phyloP scores from a whole-genome alignment of 1,140 invertebrate species.

The Drosophila triauraria region DNA sequence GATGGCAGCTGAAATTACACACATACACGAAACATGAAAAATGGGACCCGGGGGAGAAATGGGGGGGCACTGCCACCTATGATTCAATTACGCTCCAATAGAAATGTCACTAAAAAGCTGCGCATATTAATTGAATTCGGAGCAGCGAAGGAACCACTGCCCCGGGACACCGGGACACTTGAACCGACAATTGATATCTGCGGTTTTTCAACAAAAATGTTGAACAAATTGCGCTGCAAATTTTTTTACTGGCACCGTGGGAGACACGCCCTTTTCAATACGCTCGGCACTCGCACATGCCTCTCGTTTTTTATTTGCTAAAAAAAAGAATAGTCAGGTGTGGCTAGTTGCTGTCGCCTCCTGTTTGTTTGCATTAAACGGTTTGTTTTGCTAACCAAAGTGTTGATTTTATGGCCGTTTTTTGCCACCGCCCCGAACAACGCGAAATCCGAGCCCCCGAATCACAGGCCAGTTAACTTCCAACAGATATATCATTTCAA shows the following conservation, averaged over 20 bases:
- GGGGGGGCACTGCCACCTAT: slow-evolving; percentile 34
- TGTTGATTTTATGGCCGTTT: slow-evolving; percentile 79
- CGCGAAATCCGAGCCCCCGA: slow-evolving; percentile 44
- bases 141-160: slow-evolving; percentile 12
- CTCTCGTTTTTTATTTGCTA: slow-evolving; percentile 45
- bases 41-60: slow-evolving; percentile 14
- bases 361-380: slow-evolving; percentile 66
- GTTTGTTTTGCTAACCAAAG: slow-evolving; percentile 81
- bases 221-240: slow-evolving; percentile 58
- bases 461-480: slow-evolving; percentile 36
- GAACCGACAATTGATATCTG: slow-evolving; percentile 83
- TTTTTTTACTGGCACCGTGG: slow-evolving; percentile 23
- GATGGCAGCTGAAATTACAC: slow-evolving; percentile 37
- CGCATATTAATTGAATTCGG: slow-evolving; percentile 67
- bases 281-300: slow-evolving; percentile 41
- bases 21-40: slow-evolving; percentile 32
- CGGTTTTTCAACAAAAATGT: slow-evolving; percentile 76
- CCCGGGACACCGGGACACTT: slow-evolving; percentile 51
- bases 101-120: slow-evolving; percentile 63
- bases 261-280: slow-evolving; percentile 70
- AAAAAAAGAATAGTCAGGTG: slow-evolving; percentile 40
- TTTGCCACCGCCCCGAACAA: slow-evolving; percentile 4
- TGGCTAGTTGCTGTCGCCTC: slow-evolving; percentile 64
- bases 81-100: slow-evolving; percentile 72
- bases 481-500: slow-evolving; percentile 49